Evolutionary conservation across 2,113 vertebrate species (phyloP).

Genomic region (Quiscalus mexicanus): DNA sequence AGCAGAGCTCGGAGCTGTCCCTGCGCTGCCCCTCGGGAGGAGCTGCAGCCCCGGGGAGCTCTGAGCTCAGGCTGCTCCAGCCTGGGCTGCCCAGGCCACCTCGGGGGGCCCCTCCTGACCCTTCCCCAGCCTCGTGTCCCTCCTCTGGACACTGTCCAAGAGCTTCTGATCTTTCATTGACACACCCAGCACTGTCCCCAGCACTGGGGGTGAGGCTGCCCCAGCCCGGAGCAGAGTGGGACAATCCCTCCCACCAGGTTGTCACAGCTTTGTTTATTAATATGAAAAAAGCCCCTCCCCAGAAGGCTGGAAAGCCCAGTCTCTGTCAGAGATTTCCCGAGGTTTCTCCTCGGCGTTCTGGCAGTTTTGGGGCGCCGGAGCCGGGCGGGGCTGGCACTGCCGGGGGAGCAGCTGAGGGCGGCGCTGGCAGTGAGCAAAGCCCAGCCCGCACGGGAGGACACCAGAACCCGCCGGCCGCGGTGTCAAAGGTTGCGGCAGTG

Average conservation of each 20-base stretch:
- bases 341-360: not conserved
- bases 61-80: not conserved
- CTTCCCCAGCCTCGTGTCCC: not conserved
- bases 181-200: not conserved
- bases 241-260: not conserved
- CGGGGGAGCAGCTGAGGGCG: conserved; percentile 68
- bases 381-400: not conserved
- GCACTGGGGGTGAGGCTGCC: not conserved
- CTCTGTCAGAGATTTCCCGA: not conserved
- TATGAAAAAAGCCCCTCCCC: not conserved
- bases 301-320: not conserved
- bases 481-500: conserved; percentile 76
- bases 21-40: too few relatives aligned
- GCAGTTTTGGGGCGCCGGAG: not conserved
- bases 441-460: conserved; percentile 20
- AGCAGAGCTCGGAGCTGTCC: too few relatives aligned
- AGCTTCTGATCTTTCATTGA: too few relatives aligned
- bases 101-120: not conserved
- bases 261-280: not conserved
- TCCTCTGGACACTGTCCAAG: not conserved
- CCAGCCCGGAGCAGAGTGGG: not conserved
- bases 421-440: not conserved
- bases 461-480: not conserved
- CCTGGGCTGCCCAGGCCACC: not conserved
- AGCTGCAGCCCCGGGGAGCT: too few relatives aligned